Evolutionary conservation across 92 coral and sea anemone species (phyloP), one percentile per base, ranked within the genome.

Genomic region (Phenganax subtilis): DNA sequence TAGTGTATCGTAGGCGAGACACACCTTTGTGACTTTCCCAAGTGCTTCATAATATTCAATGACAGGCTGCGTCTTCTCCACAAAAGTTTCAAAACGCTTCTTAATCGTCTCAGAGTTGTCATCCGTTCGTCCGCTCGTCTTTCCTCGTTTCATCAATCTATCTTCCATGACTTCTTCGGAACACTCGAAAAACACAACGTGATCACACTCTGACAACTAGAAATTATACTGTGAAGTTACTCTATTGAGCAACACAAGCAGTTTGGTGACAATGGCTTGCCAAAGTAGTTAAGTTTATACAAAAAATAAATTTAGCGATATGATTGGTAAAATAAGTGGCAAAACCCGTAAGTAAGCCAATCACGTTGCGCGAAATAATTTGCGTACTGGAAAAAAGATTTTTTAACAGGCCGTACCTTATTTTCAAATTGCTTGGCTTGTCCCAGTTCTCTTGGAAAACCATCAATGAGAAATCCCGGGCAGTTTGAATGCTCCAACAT

Each of bases 41-140:
- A 68, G 83, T 29, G 85, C 75, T 57, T 87, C 93, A 67, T 92
- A 96, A 64, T 90, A 91, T 74, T 89, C 92, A 55, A 96, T 88
- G 72, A 96, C 99, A 31, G 99, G 97, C 55, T 90, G 54, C 2
- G 99, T 96, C 67, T 96, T 96, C 83, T 90, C 98, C 30, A 87
- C 72, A 56, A 85, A 96, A 5, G 99, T 96, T 51, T 81, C 58
- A 75, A 96, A 96, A 53, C 99, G 88, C 80, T 96, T 92, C 80
- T 92, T 92, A 81, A 96, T 96, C 12, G 99, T 90, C 60, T 96
- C 97, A 15, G 86, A 55, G 76, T 96, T 96, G 81, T 96, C 99
- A 64, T 96, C 99, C 0, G 90, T 84, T 56, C 99, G 88, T 52
- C 91, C 97, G 57, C 99, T 96, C 0, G 97, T 87, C 68, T 96